Evolutionary conservation across 2,113 vertebrate genomes (phyloP).

Genomic region (Melanerpes formicivorus): DNA sequence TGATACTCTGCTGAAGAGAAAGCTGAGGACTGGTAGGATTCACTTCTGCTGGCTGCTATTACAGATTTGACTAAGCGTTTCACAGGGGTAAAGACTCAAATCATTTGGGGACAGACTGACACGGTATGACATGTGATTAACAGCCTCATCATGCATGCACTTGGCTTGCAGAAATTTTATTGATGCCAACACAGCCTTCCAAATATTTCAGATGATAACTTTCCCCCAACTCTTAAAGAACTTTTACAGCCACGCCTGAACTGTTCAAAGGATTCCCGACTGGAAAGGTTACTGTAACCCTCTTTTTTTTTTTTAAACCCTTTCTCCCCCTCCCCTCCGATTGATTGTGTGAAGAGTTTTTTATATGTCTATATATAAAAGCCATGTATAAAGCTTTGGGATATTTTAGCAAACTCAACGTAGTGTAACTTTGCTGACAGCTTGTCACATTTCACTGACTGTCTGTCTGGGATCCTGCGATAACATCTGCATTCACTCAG

Average conservation of each 20-base stretch:
- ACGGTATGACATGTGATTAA: slow-evolving; percentile 54
- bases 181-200: slow-evolving; percentile 9
- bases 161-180: slow-evolving; percentile 20
- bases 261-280: background rate
- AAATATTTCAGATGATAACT: slow-evolving; percentile 37
- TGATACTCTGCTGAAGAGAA: background rate
- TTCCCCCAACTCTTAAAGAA: background rate
- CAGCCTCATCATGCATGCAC: background rate
- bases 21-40: background rate
- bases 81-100: slow-evolving; percentile 37
- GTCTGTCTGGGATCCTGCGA: slow-evolving; percentile 85
- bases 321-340: background rate
- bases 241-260: slow-evolving; percentile 10
- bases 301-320: background rate
- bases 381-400: slow-evolving; percentile 74
- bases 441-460: slow-evolving; percentile 87
- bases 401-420: slow-evolving; percentile 83
- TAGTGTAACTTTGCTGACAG: slow-evolving; percentile 86
- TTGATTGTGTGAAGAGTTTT: slow-evolving; percentile 49
- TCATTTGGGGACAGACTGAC: slow-evolving; percentile 14
- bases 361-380: background rate
- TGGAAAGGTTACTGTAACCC: slow-evolving; percentile 43
- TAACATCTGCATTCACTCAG: slow-evolving; percentile 99
- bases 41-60: slow-evolving; percentile 29
- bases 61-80: slow-evolving; percentile 62